These are phyloP conservation scores for Eumacrocentrus americanus DNA, from an alignment of 2,888 invertebrate species.

Conservation along the genomic window DNA sequence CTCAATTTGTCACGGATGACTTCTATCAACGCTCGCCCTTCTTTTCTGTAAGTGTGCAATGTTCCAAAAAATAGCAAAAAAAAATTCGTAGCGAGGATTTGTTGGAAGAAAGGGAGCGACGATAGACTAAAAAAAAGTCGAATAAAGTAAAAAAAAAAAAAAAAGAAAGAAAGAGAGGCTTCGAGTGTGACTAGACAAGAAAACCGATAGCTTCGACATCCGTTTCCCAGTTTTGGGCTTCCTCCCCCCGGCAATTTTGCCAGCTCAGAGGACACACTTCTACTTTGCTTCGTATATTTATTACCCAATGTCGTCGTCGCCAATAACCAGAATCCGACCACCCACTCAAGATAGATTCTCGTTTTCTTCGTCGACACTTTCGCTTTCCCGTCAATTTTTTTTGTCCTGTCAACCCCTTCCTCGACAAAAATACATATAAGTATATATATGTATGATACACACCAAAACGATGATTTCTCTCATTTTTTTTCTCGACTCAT, in stretches of 20 bases:
- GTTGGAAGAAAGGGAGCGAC: background rate
- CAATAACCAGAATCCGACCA: slow-evolving; percentile 16
- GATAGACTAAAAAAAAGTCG: background rate
- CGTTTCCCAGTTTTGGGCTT: slow-evolving; percentile 13
- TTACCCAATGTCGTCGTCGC: background rate
- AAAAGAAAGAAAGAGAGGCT: background rate
- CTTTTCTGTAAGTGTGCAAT: too few species aligned
- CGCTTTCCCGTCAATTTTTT: background rate
- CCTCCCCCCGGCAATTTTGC: slow-evolving; percentile 4
- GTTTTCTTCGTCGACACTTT: background rate
- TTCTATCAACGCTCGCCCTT: too few species aligned
- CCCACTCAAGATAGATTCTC: slow-evolving; percentile 9
- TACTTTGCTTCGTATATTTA: slow-evolving; percentile 18
- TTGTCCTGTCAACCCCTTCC: background rate
- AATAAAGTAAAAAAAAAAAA: background rate
- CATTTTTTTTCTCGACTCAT: too few species aligned
- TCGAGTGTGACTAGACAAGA: background rate
- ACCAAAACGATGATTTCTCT: too few species aligned
- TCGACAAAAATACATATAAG: background rate
- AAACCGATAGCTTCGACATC: slow-evolving; percentile 11
- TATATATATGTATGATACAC: too few species aligned
- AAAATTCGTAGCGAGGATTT: slow-evolving; percentile 9
- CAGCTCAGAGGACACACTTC: slow-evolving; percentile 16
- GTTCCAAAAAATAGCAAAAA: slow-evolving; percentile 7
- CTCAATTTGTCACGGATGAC: too few species aligned